phyloP scores from a whole-genome alignment of 2,797 vertebrate genomes.

The Siniperca obscura region DNA sequence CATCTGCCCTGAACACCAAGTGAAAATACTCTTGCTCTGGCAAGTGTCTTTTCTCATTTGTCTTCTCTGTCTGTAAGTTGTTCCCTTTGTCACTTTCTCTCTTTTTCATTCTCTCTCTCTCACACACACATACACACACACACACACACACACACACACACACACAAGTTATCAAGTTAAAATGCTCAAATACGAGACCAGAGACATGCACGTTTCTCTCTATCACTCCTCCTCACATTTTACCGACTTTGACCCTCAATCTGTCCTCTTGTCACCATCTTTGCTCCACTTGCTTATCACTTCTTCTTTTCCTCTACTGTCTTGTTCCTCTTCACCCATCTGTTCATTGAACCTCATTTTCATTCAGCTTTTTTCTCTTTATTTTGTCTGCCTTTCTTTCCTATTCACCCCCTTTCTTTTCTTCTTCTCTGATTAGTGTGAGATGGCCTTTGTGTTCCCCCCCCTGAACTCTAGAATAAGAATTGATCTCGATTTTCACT shows the following conservation, averaged over 20 bases:
- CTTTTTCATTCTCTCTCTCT: constrained; percentile 28
- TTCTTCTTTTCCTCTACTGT: constrained; percentile 28
- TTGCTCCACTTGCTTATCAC: constrained; percentile 45
- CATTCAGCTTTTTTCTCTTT: constrained; percentile 28
- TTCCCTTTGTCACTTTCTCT: constrained; percentile 51
- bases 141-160: not conserved
- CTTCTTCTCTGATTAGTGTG: constrained; percentile 26
- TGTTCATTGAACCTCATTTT: constrained; percentile 40
- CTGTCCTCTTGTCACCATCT: constrained; percentile 63
- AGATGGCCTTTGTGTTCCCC: constrained; percentile 28
- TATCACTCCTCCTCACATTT: constrained; percentile 47
- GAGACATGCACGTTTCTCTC: constrained; percentile 20
- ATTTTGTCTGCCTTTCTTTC: constrained; percentile 14
- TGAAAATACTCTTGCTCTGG: constrained; percentile 46
- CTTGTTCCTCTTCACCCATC: constrained; percentile 31
- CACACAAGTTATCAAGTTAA: constrained; percentile 50
- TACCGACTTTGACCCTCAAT: constrained; percentile 69
- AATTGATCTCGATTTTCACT: constrained; percentile 59
- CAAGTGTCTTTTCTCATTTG: constrained; percentile 59
- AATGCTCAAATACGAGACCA: constrained; percentile 33
- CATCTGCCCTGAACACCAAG: constrained; percentile 30
- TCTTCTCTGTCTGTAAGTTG: constrained; percentile 21
- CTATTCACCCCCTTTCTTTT: constrained; percentile 2
- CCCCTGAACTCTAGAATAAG: constrained; percentile 33
- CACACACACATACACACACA: not conserved